Percentiles rank a stretch among this genome's conserved stretches.
phyloP scores from a whole-genome alignment of 2,888 invertebrate species.

The Venustoraphidia nigricollis region DNA sequence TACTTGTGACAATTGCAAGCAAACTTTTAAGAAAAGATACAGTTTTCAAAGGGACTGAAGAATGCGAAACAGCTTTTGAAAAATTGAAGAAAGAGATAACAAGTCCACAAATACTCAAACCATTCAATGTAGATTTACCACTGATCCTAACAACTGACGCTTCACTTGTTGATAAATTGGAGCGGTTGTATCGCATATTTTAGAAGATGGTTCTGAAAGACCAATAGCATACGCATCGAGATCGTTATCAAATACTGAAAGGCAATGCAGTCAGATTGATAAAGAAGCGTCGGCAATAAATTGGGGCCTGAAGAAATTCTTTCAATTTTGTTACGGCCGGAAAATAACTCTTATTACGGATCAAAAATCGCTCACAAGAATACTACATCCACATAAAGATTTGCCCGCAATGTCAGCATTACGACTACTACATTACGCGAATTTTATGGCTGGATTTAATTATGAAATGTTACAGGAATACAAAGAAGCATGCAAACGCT shows the following conservation, averaged over 20 bases:
- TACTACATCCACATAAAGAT: conserved; percentile 18
- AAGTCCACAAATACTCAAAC: no score
- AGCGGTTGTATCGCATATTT: no score
- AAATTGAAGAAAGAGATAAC: no score
- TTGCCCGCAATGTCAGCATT: conserved; percentile 12
- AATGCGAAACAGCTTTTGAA: no score
- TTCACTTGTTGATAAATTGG: no score
- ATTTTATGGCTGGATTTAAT: conserved; percentile 14
- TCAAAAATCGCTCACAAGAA: conserved; percentile 18
- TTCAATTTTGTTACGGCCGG: conserved; percentile 21
- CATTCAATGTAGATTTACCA: no score
- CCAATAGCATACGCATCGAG: conserved; percentile 22
- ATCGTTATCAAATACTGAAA: conserved; percentile 18
- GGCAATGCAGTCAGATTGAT: conserved; percentile 22
- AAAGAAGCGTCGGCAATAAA: conserved; percentile 21
- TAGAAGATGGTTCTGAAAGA: conserved; percentile 18
- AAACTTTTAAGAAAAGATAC: no score
- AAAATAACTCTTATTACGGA: conserved; percentile 20
- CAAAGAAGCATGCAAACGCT: not conserved
- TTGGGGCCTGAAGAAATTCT: conserved; percentile 20
- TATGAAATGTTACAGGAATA: conserved; percentile 12
- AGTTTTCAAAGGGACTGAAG: no score
- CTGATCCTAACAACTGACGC: no score
- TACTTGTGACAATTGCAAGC: no score
- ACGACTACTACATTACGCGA: conserved; percentile 14